Conservation (phyloP, 2,113 vertebrate genomes). For the Alaudala cheleensis region DNA sequence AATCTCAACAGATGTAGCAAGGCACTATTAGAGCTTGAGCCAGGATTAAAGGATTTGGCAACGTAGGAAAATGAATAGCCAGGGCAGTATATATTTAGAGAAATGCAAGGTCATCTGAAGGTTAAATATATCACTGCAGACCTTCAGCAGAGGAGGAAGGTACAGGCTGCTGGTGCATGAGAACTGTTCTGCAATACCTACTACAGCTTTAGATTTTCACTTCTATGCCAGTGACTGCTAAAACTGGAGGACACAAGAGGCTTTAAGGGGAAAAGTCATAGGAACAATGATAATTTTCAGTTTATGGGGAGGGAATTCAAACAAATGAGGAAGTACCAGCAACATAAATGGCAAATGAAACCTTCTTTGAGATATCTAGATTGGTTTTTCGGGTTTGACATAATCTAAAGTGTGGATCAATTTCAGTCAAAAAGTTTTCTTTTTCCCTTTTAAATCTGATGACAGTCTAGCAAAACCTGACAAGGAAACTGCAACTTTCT, state of each 20-base stretch:
- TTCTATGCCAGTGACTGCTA: not conserved
- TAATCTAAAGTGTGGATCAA: not conserved
- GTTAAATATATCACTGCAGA: not conserved
- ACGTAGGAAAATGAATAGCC: not conserved
- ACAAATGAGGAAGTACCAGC: not conserved
- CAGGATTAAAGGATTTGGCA: slow-evolving; percentile 64
- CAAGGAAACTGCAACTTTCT: not conserved
- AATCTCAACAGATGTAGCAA: slow-evolving; percentile 28
- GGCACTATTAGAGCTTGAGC: slow-evolving; percentile 1
- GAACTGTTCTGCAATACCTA: not conserved
- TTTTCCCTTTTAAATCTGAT: not conserved
- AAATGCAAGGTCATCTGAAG: slow-evolving; percentile 34
- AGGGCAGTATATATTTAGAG: slow-evolving; percentile 13
- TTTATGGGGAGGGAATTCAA: not conserved
- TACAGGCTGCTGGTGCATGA: not conserved
- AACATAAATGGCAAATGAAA: not conserved
- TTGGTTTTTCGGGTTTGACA: not conserved
- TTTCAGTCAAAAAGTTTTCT: not conserved
- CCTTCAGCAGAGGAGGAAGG: not conserved
- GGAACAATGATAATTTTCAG: not conserved
- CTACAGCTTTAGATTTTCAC: not conserved
- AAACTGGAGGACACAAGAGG: not conserved
- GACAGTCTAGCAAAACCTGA: not conserved
- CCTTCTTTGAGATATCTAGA: not conserved
- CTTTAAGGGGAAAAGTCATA: not conserved